phyloP scores from a whole-genome alignment of 2,797 vertebrate species.

The Xenentodon cancila region DNA sequence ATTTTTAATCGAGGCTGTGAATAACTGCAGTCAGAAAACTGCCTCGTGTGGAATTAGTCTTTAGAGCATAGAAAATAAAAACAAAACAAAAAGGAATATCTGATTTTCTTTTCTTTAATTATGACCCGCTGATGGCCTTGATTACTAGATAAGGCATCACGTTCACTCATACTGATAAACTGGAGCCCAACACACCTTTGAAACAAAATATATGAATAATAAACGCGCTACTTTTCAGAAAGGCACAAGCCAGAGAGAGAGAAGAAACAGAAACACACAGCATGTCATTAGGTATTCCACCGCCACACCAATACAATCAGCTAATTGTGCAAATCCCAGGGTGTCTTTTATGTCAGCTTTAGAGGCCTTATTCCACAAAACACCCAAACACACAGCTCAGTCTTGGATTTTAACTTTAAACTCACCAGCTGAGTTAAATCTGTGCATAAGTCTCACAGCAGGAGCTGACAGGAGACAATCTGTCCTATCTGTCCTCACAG shows the following conservation, averaged over 20 bases:
- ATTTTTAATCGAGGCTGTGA: conserved; percentile 32
- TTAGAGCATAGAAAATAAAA: conserved; percentile 5
- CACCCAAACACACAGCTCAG: not conserved
- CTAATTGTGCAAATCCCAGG: no score
- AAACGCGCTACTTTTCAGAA: no score
- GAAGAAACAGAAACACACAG: no score
- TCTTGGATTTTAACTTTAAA: conserved; percentile 28
- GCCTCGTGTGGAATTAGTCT: conserved; percentile 6
- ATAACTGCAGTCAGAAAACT: conserved; percentile 33
- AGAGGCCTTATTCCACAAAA: no score
- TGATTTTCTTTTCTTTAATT: conserved; percentile 1
- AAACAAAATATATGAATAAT: conserved; percentile 2
- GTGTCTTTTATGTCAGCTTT: no score
- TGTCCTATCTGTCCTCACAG: conserved; percentile 5
- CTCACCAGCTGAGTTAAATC: conserved; percentile 28
- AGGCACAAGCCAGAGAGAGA: no score
- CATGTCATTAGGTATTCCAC: no score
- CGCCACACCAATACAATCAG: no score
- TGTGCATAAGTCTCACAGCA: conserved; percentile 28
- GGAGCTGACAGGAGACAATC: conserved; percentile 20
- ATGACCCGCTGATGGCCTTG: conserved; percentile 17
- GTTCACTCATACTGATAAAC: conserved; percentile 43
- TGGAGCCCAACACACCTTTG: conserved; percentile 22
- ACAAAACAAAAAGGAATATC: not conserved
- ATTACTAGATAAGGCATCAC: not conserved